phyloP scores from a whole-genome alignment of 2,797 vertebrate species.

The Tympanoctomys barrerae region DNA sequence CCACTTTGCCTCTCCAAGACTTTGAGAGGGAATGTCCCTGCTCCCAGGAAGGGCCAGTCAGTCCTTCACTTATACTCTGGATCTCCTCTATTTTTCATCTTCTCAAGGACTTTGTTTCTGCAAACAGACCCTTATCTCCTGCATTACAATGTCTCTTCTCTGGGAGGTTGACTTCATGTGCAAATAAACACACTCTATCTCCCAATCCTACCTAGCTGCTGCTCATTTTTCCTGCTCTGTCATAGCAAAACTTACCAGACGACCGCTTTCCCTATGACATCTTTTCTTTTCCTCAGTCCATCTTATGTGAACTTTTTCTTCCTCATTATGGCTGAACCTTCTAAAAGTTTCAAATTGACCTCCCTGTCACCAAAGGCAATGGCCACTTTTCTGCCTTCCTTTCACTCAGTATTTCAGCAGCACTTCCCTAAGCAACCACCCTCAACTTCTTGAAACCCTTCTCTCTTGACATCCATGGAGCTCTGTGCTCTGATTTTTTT shows the following conservation, averaged over 20 bases:
- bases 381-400: background rate
- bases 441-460: background rate
- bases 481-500: background rate
- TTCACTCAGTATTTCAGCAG: background rate
- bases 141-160: background rate
- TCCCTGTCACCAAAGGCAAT: background rate
- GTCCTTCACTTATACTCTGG: background rate
- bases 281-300: background rate
- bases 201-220: background rate
- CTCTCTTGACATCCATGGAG: background rate
- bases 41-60: background rate
- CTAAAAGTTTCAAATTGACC: background rate
- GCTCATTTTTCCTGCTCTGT: background rate
- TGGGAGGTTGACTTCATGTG: background rate
- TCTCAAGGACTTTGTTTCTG: background rate
- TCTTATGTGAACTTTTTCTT: background rate
- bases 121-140: background rate
- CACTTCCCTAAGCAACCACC: background rate
- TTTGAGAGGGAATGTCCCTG: background rate
- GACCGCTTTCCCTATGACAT: background rate
- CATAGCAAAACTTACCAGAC: background rate
- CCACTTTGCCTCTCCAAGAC: background rate
- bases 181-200: background rate
- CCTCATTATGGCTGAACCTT: background rate
- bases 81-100: background rate